Evolutionary conservation across 2,888 invertebrate genomes (phyloP).

Genomic region (Lasioglossum malachurum): DNA sequence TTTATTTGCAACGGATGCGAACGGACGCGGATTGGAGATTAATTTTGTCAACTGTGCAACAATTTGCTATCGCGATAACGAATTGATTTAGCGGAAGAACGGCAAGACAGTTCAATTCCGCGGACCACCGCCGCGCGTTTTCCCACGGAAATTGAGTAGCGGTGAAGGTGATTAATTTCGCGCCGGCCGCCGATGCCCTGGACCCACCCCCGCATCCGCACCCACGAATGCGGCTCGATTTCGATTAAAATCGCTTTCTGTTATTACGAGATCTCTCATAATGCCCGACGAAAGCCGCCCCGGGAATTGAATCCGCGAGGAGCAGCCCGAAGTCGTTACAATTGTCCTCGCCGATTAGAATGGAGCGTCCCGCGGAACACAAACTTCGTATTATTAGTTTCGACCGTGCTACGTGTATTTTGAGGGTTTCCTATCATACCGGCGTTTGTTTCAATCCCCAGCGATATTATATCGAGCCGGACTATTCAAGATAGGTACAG

Average conservation of each 20-base stretch:
- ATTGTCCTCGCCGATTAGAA: not conserved
- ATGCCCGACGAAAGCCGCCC: not conserved
- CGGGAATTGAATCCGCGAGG: slow-evolving; percentile 1
- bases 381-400: slow-evolving; percentile 1
- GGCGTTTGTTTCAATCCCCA: not conserved
- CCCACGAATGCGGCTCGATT: not conserved
- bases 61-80: slow-evolving; percentile 54
- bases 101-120: slow-evolving; percentile 56
- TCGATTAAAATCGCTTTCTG: slow-evolving; percentile 8
- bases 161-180: slow-evolving; percentile 46
- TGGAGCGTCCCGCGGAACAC: not conserved
- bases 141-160: slow-evolving; percentile 48
- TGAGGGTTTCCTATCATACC: not conserved
- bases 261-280: slow-evolving; percentile 12
- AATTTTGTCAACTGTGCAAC: slow-evolving; percentile 56
- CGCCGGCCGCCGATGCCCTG: not conserved
- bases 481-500: not conserved
- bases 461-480: not conserved
- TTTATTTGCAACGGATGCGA: slow-evolving; percentile 45
- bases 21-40: slow-evolving; percentile 40
- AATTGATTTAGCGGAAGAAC: slow-evolving; percentile 51
- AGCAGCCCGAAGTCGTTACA: not conserved
- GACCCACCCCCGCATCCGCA: not conserved
- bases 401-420: not conserved
- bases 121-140: slow-evolving; percentile 34